Base-by-base conservation (phyloP, 2,797 vertebrate species). In the Prionace glauca region DNA sequence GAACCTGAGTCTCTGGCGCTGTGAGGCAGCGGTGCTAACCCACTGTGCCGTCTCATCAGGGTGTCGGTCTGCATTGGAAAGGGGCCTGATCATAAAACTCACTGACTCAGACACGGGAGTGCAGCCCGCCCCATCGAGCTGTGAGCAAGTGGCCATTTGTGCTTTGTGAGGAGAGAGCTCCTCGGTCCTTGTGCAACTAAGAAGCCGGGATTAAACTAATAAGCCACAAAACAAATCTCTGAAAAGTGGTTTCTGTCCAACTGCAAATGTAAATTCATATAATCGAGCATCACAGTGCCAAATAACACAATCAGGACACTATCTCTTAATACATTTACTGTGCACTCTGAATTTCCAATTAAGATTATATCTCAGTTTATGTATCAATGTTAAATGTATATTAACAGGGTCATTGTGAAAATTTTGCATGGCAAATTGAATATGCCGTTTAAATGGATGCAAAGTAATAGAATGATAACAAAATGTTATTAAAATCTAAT, bases 301-400 rank as follows among this genome's bases (percentile, higher is more conserved):
- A 94, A 74, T 56, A 94, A 94, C 93, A 72, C 45, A 95, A 95
- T 72, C 93, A 77, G 93, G 71, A 95, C 72, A 95, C 56, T 45
- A 77, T 95, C 69, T 95, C 50, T 95, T 72, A 74, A 95, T 95
- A 72, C 93, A 95, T 95, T 95, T 60, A 77, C 93, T 77, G 71
- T 77, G 71, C 45, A 60, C 71, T 56, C 93, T 95, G 93, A 95
- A 95, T 95, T 95, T 95, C 93, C 93, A 95, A 95, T 95, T 95
- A 95, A 95, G 93, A 95, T 95, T 74, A 77, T 95, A 95, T 95
- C 93, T 77, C 93, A 95, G 93, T 74, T 95, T 95, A 95, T 95
- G 93, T 95, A 95, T 95, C 93, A 95, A 95, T 95, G 93, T 95
- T 95, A 95, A 95, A 95, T 95, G 45, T 95, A 95, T 95, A 95